phyloP scores from a whole-genome alignment of 2,113 vertebrate genomes.

The Muntiacus muntjak region DNA sequence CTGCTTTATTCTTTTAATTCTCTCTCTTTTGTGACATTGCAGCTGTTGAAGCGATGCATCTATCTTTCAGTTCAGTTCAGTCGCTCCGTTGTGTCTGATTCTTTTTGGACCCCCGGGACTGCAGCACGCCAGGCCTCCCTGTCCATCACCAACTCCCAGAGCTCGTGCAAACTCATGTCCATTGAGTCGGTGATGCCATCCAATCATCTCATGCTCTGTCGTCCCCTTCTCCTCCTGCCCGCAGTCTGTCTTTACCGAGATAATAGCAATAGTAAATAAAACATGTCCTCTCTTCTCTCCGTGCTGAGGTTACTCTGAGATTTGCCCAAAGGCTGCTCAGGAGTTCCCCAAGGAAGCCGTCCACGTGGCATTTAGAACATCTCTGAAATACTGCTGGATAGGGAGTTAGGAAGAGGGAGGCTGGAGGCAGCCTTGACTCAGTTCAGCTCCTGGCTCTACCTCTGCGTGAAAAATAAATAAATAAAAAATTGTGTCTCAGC shows the following conservation, averaged over 20 bases:
- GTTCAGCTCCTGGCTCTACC: background rate
- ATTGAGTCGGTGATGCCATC: background rate
- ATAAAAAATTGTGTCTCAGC: background rate
- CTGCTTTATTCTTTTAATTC: background rate
- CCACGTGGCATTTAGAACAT: rapidly evolving
- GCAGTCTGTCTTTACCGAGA: background rate
- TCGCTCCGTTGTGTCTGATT: background rate
- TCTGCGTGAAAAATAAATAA: background rate
- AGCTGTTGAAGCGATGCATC: background rate
- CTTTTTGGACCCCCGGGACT: background rate
- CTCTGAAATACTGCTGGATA: background rate
- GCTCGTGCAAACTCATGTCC: background rate
- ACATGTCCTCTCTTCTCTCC: background rate
- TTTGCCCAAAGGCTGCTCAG: background rate
- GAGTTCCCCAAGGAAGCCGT: background rate
- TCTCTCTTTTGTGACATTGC: background rate
- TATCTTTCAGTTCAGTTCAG: background rate
- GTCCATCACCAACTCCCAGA: background rate
- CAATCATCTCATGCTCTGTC: background rate
- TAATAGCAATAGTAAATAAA: background rate
- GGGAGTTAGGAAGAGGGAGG: rapidly evolving
- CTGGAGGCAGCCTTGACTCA: background rate
- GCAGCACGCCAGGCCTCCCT: background rate
- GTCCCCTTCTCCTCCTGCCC: background rate
- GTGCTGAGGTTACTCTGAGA: background rate